These are phyloP conservation scores for Paracentrotus lividus DNA, from an alignment of 53 echinoderm and acorn worm species.

Conservation along the genomic window DNA sequence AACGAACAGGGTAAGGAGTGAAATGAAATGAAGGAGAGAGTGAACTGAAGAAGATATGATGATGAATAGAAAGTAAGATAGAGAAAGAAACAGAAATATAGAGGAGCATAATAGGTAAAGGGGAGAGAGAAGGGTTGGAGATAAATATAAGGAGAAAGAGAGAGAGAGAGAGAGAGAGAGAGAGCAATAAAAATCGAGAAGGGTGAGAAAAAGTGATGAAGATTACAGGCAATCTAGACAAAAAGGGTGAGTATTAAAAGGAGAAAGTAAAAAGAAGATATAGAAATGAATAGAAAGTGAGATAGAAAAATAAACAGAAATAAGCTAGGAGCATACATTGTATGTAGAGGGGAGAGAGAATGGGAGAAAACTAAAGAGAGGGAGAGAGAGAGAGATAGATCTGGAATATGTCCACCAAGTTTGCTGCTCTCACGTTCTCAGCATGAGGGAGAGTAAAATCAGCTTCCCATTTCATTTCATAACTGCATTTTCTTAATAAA, in stretches of 20 bases:
- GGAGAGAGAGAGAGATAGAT: background rate
- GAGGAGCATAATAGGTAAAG: too few species aligned
- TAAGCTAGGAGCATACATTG: background rate
- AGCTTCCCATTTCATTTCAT: background rate
- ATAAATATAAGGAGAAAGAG: background rate
- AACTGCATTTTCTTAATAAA: background rate
- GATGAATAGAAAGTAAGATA: too few species aligned
- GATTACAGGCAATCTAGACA: background rate
- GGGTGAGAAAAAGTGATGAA: background rate
- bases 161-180: background rate
- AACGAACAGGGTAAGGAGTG: too few species aligned
- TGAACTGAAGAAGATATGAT: too few species aligned
- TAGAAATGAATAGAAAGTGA: background rate
- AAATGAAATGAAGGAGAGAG: background rate
- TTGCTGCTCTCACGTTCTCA: too few species aligned
- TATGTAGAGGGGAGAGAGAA: background rate
- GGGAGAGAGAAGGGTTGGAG: background rate
- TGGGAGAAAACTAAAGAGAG: background rate
- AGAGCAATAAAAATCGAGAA: background rate
- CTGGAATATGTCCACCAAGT: too few species aligned
- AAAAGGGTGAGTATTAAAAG: background rate
- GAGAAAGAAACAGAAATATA: too few species aligned
- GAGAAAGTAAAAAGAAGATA: background rate
- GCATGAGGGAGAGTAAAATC: too few species aligned
- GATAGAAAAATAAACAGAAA: background rate